A percentile compares a stretch with the other conserved stretches of the same genome.
Evolutionary conservation across 2,888 invertebrate genomes (phyloP).

Genomic region (Cheilosia scutellata): DNA sequence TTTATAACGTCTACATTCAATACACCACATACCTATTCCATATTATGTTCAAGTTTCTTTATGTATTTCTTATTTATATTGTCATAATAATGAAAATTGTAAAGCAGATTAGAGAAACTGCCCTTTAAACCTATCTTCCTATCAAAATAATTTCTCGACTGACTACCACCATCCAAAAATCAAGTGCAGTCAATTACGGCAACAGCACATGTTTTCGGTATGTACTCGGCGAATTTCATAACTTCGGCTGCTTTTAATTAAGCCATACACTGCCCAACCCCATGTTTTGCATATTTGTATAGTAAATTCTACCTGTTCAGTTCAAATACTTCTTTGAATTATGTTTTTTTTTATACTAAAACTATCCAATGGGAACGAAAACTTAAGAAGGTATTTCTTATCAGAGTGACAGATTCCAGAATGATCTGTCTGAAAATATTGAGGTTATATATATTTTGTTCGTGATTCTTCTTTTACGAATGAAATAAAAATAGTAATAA

Average conservation of each 20-base stretch:
- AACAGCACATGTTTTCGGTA: slow-evolving; percentile 39
- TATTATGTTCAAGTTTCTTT: neutral
- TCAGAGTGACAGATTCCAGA: slow-evolving; percentile 60
- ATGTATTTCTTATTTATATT: neutral
- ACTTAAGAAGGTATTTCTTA: slow-evolving; percentile 31
- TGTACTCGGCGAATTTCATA: slow-evolving; percentile 17
- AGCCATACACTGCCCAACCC: neutral
- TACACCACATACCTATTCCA: neutral
- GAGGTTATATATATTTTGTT: slow-evolving; percentile 50
- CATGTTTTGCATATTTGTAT: neutral
- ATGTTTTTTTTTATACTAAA: neutral
- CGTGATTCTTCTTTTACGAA: neutral
- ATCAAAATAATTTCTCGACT: neutral
- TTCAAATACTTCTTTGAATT: neutral
- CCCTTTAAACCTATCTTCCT: slow-evolving; percentile 19
- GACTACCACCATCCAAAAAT: neutral
- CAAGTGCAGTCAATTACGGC: neutral
- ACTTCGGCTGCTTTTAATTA: neutral
- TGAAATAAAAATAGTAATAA: neutral
- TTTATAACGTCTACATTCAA: neutral
- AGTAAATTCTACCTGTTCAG: neutral
- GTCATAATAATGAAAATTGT: neutral
- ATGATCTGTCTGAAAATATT: slow-evolving; percentile 44
- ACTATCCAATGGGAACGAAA: neutral
- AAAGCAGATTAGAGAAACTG: neutral